These are phyloP conservation scores for Pitangus sulphuratus DNA, from an alignment of 2,797 vertebrate species.

Conservation along the genomic window DNA sequence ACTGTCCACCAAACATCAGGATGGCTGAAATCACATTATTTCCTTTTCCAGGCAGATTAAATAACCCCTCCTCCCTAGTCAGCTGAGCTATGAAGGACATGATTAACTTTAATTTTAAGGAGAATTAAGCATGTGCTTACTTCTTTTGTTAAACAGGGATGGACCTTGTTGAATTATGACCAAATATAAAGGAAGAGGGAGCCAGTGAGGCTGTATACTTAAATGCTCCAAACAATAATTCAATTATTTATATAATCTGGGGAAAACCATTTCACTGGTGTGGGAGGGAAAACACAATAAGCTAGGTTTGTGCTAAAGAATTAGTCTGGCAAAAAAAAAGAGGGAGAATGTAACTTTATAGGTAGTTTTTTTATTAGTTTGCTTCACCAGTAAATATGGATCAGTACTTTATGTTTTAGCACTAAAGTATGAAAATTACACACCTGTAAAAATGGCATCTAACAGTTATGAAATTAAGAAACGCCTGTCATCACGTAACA, in stretches of 20 bases:
- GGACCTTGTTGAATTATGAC: not conserved
- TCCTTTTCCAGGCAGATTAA: not conserved
- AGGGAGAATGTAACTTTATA: slow-evolving; percentile 75
- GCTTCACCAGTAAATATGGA: slow-evolving; percentile 75
- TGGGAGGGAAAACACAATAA: slow-evolving; percentile 46
- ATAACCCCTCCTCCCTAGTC: slow-evolving; percentile 20
- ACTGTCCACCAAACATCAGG: not conserved
- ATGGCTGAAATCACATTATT: not conserved
- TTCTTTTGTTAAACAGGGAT: not conserved
- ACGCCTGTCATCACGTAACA: slow-evolving; percentile 70
- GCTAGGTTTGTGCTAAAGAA: slow-evolving; percentile 55
- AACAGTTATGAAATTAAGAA: slow-evolving; percentile 76
- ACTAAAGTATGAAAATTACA: slow-evolving; percentile 77
- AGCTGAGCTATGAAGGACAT: not conserved
- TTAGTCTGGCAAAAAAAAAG: slow-evolving; percentile 76
- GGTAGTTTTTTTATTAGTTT: slow-evolving; percentile 80
- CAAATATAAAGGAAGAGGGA: slow-evolving; percentile 30
- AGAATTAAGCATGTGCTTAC: slow-evolving; percentile 3
- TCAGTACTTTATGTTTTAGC: slow-evolving; percentile 75
- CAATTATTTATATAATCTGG: slow-evolving; percentile 5
- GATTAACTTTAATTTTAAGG: not conserved
- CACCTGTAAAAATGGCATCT: slow-evolving; percentile 75
- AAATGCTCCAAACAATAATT: slow-evolving; percentile 25
- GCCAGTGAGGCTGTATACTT: slow-evolving; percentile 19
- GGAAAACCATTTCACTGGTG: not conserved